Conservation (phyloP, 1,140 invertebrate genomes). For the Drosophila varians region DNA sequence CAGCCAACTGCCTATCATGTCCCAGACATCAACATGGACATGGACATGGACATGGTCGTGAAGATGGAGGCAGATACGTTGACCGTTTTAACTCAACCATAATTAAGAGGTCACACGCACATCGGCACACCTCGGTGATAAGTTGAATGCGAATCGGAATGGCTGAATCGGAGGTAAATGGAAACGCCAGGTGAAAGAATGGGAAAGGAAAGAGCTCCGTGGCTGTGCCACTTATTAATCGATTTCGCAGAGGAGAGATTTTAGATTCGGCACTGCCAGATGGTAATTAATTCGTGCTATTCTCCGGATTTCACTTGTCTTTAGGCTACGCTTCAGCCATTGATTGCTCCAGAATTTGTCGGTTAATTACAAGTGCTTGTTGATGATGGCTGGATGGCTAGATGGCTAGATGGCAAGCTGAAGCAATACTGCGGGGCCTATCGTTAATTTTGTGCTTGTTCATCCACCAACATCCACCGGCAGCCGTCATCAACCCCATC, state of each 20-base stretch:
- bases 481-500: slow-evolving; percentile 15
- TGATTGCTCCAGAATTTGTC: slow-evolving; percentile 77
- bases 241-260: slow-evolving; percentile 49
- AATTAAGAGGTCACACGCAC: slow-evolving; percentile 76
- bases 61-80: slow-evolving; percentile 10
- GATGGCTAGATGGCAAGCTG: slow-evolving; percentile 24
- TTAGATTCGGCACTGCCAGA: not conserved
- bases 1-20: slow-evolving; percentile 24
- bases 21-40: slow-evolving; percentile 7
- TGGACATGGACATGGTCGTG: slow-evolving; percentile 2
- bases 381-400: not conserved
- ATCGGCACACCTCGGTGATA: slow-evolving; percentile 15
- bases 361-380: slow-evolving; percentile 57
- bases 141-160: slow-evolving; percentile 20
- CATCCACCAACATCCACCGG: slow-evolving; percentile 53
- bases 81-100: slow-evolving; percentile 67
- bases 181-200: slow-evolving; percentile 8
- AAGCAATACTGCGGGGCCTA: slow-evolving; percentile 21
- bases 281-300: slow-evolving; percentile 62
- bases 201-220: slow-evolving; percentile 16
- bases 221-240: slow-evolving; percentile 71
- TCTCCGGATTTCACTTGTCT: slow-evolving; percentile 77
- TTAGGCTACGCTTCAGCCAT: slow-evolving; percentile 52
- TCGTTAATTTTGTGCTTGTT: slow-evolving; percentile 57
- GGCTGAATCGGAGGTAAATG: slow-evolving; percentile 20